Conservation (phyloP, 2,888 invertebrate genomes). For the Caenorhabditis virilis region DNA sequence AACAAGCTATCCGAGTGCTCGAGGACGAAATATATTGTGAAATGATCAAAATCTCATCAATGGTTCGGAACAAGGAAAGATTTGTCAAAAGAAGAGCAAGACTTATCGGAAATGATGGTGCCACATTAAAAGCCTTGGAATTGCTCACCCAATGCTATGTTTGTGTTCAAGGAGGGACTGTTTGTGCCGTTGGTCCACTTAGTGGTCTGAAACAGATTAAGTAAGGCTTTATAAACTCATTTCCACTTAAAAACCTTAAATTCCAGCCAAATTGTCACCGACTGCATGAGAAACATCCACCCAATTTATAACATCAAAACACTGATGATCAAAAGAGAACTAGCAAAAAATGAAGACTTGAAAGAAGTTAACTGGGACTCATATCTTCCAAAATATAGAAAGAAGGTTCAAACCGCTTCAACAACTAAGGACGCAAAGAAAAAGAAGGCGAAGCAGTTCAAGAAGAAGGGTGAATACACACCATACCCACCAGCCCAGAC, state of each 20-base stretch:
- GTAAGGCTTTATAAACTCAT: constrained; percentile 26
- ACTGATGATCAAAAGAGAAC: constrained; percentile 93
- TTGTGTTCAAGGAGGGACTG: constrained; percentile 86
- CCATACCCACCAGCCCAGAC: constrained; percentile 94
- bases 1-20: constrained; percentile 79
- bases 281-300: constrained; percentile 98
- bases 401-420: constrained; percentile 74
- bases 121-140: constrained; percentile 93
- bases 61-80: constrained; percentile 79
- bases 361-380: constrained; percentile 94
- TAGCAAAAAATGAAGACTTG: constrained; percentile 88
- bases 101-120: constrained; percentile 95
- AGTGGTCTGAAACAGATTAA: constrained; percentile 77
- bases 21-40: constrained; percentile 91
- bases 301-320: constrained; percentile 94
- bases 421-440: constrained; percentile 64
- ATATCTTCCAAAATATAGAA: constrained; percentile 91
- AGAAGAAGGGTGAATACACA: constrained; percentile 89
- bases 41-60: constrained; percentile 90
- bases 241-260: constrained; percentile 5
- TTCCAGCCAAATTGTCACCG: constrained; percentile 80
- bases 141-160: constrained; percentile 93
- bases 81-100: constrained; percentile 92
- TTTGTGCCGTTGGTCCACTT: constrained; percentile 92
- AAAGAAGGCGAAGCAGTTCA: constrained; percentile 75